Evolutionary conservation across 2,888 invertebrate genomes (phyloP), one percentile per base, ranked within the genome.

Genomic region (Tryphoninae sp.): DNA sequence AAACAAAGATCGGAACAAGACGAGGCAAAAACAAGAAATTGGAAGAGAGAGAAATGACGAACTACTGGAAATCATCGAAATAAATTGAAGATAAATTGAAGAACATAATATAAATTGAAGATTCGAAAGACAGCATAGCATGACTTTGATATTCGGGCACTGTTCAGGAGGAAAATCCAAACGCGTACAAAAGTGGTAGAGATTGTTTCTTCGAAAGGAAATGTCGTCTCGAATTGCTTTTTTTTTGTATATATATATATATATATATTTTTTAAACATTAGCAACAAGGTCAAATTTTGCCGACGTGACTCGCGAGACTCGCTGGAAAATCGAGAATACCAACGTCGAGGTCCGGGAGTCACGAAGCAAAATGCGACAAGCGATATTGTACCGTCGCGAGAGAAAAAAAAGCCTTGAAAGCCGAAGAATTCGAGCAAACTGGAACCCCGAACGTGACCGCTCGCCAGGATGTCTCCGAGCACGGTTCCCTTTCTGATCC

Each of bases 401-500:
- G 23, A 62, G 33, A 64, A 75, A 77, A 69, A 73, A 68, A 76
- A 81, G 61, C 64, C 76, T 71, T 61, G 77, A 55, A 69, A 62
- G 55, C 73, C 76, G 74, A 81, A 81, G 81, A 83, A 84, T 83
- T 81, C 83, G 81, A 75, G 65, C 71, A 81, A 83, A 84, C 83
- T 83, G 80, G 79, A 71, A 80, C 74, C 76, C 55, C 68, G 81
- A 84, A 81, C 78, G 81, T 78, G 81, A 84, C 84, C 74, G 62
- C 75, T 78, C 75, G 79, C 80, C 79, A 72, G 69, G 78, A 81
- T 80, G 74, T 58, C 78, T 81, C 69, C 19, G 62, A 49, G 23
- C 61, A 76, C 72, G 67, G 71, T 77, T 76, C 72, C 72, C 64
- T 69, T 51, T 67, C 33, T 16, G 19, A 42, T 23, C 22, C 42